Evolutionary conservation across 1,140 invertebrate genomes (phyloP).

Genomic region (silkworm (Bombyx mori)): ASM3026992v2 NC_085128.1:12819501-12820000

Average conservation of each 20-base stretch:
- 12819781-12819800: too few species aligned
- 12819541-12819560: slow-evolving; percentile 52
- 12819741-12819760: slow-evolving; percentile 29
- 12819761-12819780: slow-evolving; percentile 32
- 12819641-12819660: slow-evolving; percentile 19
- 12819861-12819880: too few species aligned
- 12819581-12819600: slow-evolving; percentile 59
- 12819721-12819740: slow-evolving; percentile 16
- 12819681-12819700: slow-evolving; percentile 29
- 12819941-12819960: too few species aligned
- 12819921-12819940: too few species aligned
- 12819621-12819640: slow-evolving; percentile 54
- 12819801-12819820: too few species aligned
- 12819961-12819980: too few species aligned
- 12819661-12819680: slow-evolving; percentile 7
- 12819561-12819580: slow-evolving; percentile 62
- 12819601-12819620: slow-evolving; percentile 58
- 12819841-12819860: too few species aligned
- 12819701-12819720: slow-evolving; percentile 31
- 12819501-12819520: slow-evolving; percentile 50
- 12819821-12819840: too few species aligned
- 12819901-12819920: too few species aligned
- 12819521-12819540: slow-evolving; percentile 26
- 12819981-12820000: too few species aligned
- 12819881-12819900: too few species aligned